Conservation (phyloP, 2,797 vertebrate species). For the Eurystomus glaucurus region DNA sequence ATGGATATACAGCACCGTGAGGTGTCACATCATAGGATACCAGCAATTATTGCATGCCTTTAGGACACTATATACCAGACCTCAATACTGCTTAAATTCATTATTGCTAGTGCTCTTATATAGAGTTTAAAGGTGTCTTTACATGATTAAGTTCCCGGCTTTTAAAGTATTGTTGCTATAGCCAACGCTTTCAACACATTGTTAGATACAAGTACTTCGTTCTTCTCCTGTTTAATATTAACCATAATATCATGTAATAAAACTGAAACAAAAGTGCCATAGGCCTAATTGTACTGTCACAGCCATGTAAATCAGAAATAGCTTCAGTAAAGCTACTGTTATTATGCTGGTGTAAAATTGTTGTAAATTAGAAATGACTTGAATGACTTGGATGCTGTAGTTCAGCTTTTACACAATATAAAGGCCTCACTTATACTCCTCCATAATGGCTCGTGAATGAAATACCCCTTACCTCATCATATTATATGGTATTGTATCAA, state of each 20-base stretch:
- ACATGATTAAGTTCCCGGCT: slow-evolving; percentile 45
- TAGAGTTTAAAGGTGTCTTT: slow-evolving; percentile 39
- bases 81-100: not conserved
- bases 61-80: not conserved
- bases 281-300: slow-evolving; percentile 74
- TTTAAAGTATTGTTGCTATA: slow-evolving; percentile 48
- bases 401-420: slow-evolving; percentile 28
- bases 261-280: slow-evolving; percentile 73
- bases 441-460: slow-evolving; percentile 10
- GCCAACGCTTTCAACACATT: slow-evolving; percentile 18
- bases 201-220: slow-evolving; percentile 28
- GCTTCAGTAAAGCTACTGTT: slow-evolving; percentile 52
- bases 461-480: slow-evolving; percentile 20
- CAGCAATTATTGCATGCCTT: not conserved
- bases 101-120: not conserved
- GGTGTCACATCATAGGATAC: not conserved
- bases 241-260: slow-evolving; percentile 65
- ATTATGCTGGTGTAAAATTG: slow-evolving; percentile 64
- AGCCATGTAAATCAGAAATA: slow-evolving; percentile 71
- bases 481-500: slow-evolving; percentile 15
- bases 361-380: slow-evolving; percentile 62
- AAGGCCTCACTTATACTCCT: slow-evolving; percentile 23
- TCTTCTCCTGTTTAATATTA: slow-evolving; percentile 65
- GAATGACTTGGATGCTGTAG: slow-evolving; percentile 29
- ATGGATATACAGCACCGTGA: not conserved